Evolutionary conservation across 1,140 invertebrate species (phyloP), one percentile per base, ranked within the genome.

Genomic region (Drosophila pallidifrons): DNA sequence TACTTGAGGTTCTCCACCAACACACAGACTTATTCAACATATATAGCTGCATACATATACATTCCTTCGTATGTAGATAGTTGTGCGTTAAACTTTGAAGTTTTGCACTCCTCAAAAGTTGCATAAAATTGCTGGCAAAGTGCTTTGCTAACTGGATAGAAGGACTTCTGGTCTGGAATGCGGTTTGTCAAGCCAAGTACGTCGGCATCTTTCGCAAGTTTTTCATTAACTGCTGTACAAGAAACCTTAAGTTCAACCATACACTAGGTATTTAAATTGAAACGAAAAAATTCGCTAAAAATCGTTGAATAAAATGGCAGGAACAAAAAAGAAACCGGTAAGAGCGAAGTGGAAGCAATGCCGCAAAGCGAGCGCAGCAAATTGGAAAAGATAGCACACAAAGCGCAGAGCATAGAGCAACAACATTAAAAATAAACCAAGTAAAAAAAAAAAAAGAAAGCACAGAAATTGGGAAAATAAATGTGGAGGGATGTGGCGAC

Each of bases 371-470:
- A 54, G 46, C 32, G 60, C 43, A 57, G 58, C 47, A 81, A 77
- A 69, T 81, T 77, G 60, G 30, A 81, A 80, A 80, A 81, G 68
- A 71, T 71, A 75, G 54, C 69, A 43, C 58, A 16, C 43, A 65
- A 38, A 77, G 16, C 58, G 51, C n/a, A 52, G 15, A 71, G 30
- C 41, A 41, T 10, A 30, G 51, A 47, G 32, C 55, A 49, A 45
- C 25, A 65, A 35, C 25, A 65, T 52, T n/a, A 55, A 30, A 61
- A 46, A 25, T 57, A 52, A 68, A 43, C 28, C 46, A 20, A 43
- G 51, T n/a, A 41, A 61, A 16, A 57, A 68, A 47, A 68, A 68
- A 57, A 68, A 47, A 68, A 68, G 55, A 38, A 32, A 35, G 45
- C 4, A 64, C 49, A 49, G 30, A 13, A n/a, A 35, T 15, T 47